Evolutionary conservation across 2,888 invertebrate genomes (phyloP).

Genomic region (Endotricha flammealis): DNA sequence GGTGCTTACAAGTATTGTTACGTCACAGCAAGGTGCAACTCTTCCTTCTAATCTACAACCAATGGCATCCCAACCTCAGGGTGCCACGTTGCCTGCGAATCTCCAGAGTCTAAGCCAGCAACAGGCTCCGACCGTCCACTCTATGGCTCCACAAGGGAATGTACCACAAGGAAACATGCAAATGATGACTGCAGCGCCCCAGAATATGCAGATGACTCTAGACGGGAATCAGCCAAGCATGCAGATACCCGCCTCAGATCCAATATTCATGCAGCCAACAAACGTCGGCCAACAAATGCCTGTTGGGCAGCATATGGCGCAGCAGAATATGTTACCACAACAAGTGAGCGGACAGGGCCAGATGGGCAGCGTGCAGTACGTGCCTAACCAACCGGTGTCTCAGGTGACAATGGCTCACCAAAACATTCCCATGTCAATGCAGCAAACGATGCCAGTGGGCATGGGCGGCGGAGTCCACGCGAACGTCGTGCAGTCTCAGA

Average conservation of each 20-base stretch:
- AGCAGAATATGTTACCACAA: conserved; percentile 67
- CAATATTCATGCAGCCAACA: conserved; percentile 68
- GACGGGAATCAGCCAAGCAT: conserved; percentile 75
- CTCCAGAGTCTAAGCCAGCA: conserved; percentile 74
- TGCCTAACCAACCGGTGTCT: conserved; percentile 56
- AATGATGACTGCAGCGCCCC: conserved; percentile 73
- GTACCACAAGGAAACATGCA: conserved; percentile 79
- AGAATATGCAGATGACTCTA: conserved; percentile 76
- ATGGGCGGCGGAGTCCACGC: conserved; percentile 68
- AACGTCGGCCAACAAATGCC: conserved; percentile 67
- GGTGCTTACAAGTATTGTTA: conserved; percentile 69
- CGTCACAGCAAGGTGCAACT: conserved; percentile 72
- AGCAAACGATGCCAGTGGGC: conserved; percentile 64
- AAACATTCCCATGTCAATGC: conserved; percentile 75
- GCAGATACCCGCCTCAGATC: conserved; percentile 76
- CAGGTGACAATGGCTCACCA: conserved; percentile 68
- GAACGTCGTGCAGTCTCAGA: conserved; percentile 71
- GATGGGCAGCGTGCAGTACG: conserved; percentile 64
- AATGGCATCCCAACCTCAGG: conserved; percentile 72
- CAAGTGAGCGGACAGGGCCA: conserved; percentile 66
- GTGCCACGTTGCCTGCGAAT: conserved; percentile 80
- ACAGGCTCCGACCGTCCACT: conserved; percentile 60
- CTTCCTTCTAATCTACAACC: conserved; percentile 64
- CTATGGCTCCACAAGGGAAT: conserved; percentile 70
- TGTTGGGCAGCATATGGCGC: conserved; percentile 63